Percentiles rank a stretch among this genome's conserved stretches.
phyloP scores from a whole-genome alignment of 92 coral and sea anemone species.

The Porites rus region DNA sequence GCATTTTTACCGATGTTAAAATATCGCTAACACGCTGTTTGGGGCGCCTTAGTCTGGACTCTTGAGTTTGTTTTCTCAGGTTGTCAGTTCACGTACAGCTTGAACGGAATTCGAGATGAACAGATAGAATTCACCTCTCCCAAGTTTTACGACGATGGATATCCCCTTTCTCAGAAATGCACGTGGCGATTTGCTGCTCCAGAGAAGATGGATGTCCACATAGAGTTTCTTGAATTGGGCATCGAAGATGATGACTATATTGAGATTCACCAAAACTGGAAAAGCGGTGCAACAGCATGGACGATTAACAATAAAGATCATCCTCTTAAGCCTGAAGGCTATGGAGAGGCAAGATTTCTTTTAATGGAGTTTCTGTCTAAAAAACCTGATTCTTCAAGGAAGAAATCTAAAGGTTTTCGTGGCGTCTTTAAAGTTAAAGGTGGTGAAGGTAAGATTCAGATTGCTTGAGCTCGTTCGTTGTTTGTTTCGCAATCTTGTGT shows the following conservation, averaged over 20 bases:
- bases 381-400: neutral
- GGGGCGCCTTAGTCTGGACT: neutral
- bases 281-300: neutral
- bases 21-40: too few species aligned
- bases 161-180: conserved; percentile 28
- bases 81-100: conserved; percentile 35
- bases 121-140: conserved; percentile 23
- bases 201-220: neutral
- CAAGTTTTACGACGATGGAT: conserved; percentile 15
- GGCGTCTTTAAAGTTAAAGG: neutral
- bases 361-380: conserved; percentile 1
- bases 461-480: neutral
- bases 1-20: neutral
- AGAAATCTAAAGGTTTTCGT: conserved; percentile 24
- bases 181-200: conserved; percentile 40
- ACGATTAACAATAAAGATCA: neutral
- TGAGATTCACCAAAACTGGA: neutral
- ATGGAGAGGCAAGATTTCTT: neutral
- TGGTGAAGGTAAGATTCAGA: conserved; percentile 15
- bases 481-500: too few species aligned
- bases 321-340: neutral
- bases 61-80: conserved; percentile 2
- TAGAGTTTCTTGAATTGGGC: neutral
- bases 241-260: neutral
- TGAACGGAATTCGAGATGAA: neutral